Percentiles rank a stretch among this genome's conserved stretches.
phyloP scores from a whole-genome alignment of 2,888 invertebrate species.

The Eupithecia tripunctaria region DNA sequence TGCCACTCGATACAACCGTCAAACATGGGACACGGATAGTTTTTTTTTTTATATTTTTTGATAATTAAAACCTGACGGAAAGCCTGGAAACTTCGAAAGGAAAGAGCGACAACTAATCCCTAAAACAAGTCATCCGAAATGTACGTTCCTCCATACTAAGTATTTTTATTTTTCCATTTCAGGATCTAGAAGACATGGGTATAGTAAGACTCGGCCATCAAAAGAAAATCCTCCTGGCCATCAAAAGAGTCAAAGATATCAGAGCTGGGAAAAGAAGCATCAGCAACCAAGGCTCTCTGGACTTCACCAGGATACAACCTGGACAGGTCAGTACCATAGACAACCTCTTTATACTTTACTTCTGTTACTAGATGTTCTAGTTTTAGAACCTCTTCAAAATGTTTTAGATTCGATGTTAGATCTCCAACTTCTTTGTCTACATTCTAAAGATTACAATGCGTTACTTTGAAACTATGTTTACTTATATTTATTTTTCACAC shows the following conservation, averaged over 20 bases:
- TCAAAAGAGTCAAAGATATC: conserved; percentile 97
- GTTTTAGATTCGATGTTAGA: conserved; percentile 60
- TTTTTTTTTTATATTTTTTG: background rate
- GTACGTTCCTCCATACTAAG: background rate
- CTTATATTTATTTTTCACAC: conserved; percentile 48
- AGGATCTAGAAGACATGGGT: conserved; percentile 98
- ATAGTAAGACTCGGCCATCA: conserved; percentile 97
- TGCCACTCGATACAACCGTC: background rate
- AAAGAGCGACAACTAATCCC: background rate
- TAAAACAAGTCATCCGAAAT: background rate
- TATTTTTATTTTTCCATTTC: conserved; percentile 42
- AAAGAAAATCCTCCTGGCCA: conserved; percentile 98
- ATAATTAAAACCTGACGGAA: background rate
- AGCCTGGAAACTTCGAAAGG: background rate
- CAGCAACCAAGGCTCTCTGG: conserved; percentile 79
- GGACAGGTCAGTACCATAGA: conserved; percentile 75
- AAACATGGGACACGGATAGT: background rate
- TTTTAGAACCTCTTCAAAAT: conserved; percentile 50
- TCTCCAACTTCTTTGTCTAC: conserved; percentile 43
- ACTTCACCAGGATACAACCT: conserved; percentile 76
- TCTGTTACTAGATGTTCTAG: conserved; percentile 78
- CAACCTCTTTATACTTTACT: conserved; percentile 28
- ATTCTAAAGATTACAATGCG: conserved; percentile 63
- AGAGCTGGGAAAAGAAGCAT: conserved; percentile 92
- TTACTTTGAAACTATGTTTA: conserved; percentile 60